Percentiles rank a stretch among this genome's conserved stretches.
Evolutionary conservation across 1,140 invertebrate species (phyloP).

Genomic region (Platyura marginata): DNA sequence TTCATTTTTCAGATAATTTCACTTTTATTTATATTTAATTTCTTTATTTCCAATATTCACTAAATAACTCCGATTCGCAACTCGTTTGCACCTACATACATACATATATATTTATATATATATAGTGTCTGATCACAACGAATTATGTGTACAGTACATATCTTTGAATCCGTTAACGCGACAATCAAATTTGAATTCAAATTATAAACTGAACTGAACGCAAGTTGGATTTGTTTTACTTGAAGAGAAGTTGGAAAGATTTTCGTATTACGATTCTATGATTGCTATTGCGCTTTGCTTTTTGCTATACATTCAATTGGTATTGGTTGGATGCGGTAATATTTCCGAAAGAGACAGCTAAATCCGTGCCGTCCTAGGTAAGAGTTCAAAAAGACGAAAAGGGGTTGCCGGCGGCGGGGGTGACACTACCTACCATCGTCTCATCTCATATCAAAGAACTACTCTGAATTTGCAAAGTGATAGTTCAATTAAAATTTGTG

Average conservation of each 20-base stretch:
- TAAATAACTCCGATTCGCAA: too few species aligned
- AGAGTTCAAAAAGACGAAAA: neutral
- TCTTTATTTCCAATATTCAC: too few species aligned
- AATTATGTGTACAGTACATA: too few species aligned
- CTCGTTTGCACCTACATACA: too few species aligned
- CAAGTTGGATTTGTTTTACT: neutral
- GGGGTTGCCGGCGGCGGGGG: neutral
- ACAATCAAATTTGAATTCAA: too few species aligned
- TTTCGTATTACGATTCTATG: neutral
- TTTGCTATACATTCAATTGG: neutral
- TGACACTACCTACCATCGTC: neutral
- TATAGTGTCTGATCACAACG: too few species aligned
- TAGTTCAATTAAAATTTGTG: too few species aligned
- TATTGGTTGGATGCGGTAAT: neutral
- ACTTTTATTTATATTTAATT: too few species aligned
- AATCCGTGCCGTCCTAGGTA: neutral
- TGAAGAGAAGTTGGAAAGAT: neutral
- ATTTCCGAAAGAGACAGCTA: slow-evolving; percentile 2
- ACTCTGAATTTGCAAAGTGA: too few species aligned
- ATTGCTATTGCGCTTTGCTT: neutral
- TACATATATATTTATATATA: too few species aligned
- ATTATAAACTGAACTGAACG: neutral
- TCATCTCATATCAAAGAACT: neutral
- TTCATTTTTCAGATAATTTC: too few species aligned
- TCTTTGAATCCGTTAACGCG: too few species aligned